Base-by-base conservation (phyloP, 2,797 vertebrate genomes). In the Carcharodon carcharias region DNA sequence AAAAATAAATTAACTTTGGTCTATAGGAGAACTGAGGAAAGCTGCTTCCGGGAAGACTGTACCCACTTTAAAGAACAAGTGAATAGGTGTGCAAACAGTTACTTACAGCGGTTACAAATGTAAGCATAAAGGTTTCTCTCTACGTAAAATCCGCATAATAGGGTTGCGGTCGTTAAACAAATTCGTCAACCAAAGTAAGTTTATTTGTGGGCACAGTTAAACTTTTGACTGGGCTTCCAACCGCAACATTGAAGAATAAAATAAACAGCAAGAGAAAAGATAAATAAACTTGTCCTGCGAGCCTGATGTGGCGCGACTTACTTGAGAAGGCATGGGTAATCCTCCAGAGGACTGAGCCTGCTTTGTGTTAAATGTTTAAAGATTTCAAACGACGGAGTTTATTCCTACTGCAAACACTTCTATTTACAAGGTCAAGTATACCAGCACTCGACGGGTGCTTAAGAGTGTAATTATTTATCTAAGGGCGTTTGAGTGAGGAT, bases 341-440 rank as follows among this genome's bases (percentile, higher is more conserved):
- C 97, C 97, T 98, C 98, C 96, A 96, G 97, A 98, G 98, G 97
- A 98, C 97, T 97, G 97, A 98, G 98, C 97, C 97, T 98, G 98
- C 98, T 98, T 98, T 98, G 98, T 98, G 98, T 98, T 98, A 98
- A 95, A 98, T 98, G 98, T 98, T 98, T 98, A 98, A 98, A 98
- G 98, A 98, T 98, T 98, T 98, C 98, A 98, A 98, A 98, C 98
- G 98, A 97, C 96, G 97, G 97, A 98, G 98, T 98, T 98, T 98
- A 98, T 98, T 98, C 98, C 97, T 98, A 98, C 97, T 97, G 97
- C 98, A 99, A 99, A 99, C 98, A 98, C 97, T 98, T 97, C 97
- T 98, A 98, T 98, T 98, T 98, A 98, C 97, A 98, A 98, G 98
- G 98, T 98, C 98, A 98, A 98, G 98, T 98, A 98, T 98, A 97